Evolutionary conservation across 2,888 invertebrate genomes (phyloP).

Genomic region (Anoplius nigerrimus): DNA sequence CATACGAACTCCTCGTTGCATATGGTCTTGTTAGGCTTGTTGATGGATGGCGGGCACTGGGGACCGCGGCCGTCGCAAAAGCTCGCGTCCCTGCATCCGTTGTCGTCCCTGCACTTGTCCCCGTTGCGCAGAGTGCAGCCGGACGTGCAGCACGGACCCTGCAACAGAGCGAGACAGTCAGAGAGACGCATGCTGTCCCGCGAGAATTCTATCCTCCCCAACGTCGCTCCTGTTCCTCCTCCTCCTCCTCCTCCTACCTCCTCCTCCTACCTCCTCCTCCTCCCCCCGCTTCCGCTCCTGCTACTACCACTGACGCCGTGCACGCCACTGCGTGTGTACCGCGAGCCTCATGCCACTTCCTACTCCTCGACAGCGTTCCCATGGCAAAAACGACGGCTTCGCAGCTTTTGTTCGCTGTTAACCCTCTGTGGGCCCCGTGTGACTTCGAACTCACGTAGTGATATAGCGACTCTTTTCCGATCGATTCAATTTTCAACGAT

Average conservation of each 20-base stretch:
- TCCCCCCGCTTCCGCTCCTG: background rate
- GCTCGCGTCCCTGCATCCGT: slow-evolving; percentile 93
- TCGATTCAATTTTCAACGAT: no score
- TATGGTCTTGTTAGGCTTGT: slow-evolving; percentile 93
- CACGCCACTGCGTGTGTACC: no score
- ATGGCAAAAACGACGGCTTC: no score
- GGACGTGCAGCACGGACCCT: slow-evolving; percentile 95
- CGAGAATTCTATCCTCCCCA: background rate
- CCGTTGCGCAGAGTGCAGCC: slow-evolving; percentile 89
- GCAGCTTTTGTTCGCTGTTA: no score
- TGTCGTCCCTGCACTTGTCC: slow-evolving; percentile 91
- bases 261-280: background rate
- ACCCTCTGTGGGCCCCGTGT: no score
- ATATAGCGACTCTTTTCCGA: no score
- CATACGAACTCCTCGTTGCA: slow-evolving; percentile 98
- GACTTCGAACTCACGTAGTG: no score
- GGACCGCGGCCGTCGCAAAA: slow-evolving; percentile 92
- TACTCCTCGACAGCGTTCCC: no score
- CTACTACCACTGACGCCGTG: no score
- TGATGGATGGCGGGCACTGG: slow-evolving; percentile 91
- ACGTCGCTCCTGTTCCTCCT: background rate
- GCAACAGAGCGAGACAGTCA: slow-evolving; percentile 20
- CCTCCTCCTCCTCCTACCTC: background rate
- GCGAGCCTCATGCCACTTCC: no score
- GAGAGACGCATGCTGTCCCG: slow-evolving; percentile 2